Conservation (phyloP, 2,113 vertebrate species). For the Pollimyrus isidori region DNA sequence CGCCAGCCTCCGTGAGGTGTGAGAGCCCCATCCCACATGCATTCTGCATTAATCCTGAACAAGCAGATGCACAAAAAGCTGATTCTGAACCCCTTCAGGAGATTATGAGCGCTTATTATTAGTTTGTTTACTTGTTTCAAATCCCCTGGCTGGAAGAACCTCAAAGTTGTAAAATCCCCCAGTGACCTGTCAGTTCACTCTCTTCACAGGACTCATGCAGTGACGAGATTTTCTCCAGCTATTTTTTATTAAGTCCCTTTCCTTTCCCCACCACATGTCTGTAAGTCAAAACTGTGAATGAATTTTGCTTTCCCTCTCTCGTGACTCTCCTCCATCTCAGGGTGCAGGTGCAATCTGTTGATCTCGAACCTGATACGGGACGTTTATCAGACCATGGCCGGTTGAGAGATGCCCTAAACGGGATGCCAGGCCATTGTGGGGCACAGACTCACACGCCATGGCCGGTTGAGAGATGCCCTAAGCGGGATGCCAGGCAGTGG, state of each 20-base stretch:
- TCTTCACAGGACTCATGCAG: not conserved
- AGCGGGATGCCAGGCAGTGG: not conserved
- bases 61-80: not conserved
- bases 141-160: constrained; percentile 21
- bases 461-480: not conserved
- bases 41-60: constrained; percentile 5
- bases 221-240: not conserved
- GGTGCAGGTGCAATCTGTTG: not conserved
- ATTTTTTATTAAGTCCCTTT: not conserved
- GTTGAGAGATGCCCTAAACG: too few relatives aligned
- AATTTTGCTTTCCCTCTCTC: not conserved
- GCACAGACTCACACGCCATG: not conserved
- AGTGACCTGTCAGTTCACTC: constrained; percentile 15
- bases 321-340: not conserved
- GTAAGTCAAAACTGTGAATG: not conserved
- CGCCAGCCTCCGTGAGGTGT: not conserved
- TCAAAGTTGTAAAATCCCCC: constrained; percentile 15
- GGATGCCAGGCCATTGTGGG: too few relatives aligned
- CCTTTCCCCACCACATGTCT: not conserved
- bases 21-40: not conserved
- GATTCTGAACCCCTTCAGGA: not conserved
- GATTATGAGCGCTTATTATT: constrained; percentile 19
- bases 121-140: constrained; percentile 22
- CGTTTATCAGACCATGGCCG: not conserved
- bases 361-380: not conserved